Conservation (phyloP, 2,797 vertebrate species). For the Echeneis naucrates region DNA sequence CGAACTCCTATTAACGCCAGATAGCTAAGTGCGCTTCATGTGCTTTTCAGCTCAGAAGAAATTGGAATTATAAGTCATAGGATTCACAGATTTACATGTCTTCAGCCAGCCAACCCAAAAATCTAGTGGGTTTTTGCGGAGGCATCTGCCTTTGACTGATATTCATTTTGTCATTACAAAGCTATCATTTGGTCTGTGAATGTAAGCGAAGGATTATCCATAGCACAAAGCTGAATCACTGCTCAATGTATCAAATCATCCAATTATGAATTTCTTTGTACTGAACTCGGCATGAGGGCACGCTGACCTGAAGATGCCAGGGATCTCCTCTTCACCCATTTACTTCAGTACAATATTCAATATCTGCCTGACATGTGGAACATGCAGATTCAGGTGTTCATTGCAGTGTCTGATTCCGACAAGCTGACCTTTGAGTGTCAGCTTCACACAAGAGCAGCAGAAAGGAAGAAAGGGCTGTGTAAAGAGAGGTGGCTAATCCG, state of each 20-base stretch:
- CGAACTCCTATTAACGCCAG: neutral
- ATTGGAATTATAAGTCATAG: neutral
- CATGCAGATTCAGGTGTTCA: conserved; percentile 32
- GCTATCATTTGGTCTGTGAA: conserved; percentile 21
- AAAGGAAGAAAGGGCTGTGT: conserved; percentile 28
- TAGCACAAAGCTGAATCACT: conserved; percentile 23
- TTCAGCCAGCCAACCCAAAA: neutral
- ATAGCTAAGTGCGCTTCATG: neutral
- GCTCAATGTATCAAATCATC: conserved; percentile 33
- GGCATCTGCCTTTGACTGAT: conserved; percentile 22
- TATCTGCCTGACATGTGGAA: conserved; percentile 8
- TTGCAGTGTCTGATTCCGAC: conserved; percentile 27
- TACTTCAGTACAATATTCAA: conserved; percentile 17
- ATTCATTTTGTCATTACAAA: conserved; percentile 1
- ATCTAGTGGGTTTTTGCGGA: conserved; percentile 10
- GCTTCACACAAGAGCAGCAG: conserved; percentile 25
- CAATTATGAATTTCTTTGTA: conserved; percentile 44
- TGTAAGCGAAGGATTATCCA: conserved; percentile 35
- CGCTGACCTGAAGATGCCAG: conserved; percentile 48
- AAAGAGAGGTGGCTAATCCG: conserved; percentile 19
- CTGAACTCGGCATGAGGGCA: conserved; percentile 26
- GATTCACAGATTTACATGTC: neutral
- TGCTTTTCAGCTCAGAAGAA: neutral
- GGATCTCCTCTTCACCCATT: conserved; percentile 21
- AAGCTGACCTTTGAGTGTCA: conserved; percentile 43